phyloP scores from a whole-genome alignment of 2,113 vertebrate species.

The Hoplias malabaricus region DNA sequence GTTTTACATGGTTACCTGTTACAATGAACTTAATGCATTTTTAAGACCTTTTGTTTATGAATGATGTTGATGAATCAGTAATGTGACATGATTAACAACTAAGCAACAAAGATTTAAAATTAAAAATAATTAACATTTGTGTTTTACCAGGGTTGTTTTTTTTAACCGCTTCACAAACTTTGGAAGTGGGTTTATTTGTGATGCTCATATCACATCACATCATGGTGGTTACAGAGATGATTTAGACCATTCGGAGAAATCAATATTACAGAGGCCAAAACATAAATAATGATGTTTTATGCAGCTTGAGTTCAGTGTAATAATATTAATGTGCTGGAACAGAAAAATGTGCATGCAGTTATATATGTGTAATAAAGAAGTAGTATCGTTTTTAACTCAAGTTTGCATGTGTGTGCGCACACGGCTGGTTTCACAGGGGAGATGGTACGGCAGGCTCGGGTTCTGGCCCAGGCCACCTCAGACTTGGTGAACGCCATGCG shows the following conservation, averaged over 20 bases:
- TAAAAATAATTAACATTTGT: no score
- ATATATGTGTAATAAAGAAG: background rate
- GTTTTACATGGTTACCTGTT: background rate
- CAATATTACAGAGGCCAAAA: no score
- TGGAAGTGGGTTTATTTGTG: no score
- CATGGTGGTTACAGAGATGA: no score
- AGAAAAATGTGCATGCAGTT: background rate
- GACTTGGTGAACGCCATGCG: slow-evolving; percentile 97
- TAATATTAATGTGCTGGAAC: no score
- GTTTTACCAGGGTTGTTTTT: no score
- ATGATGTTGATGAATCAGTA: no score
- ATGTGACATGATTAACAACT: no score
- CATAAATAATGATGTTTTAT: background rate
- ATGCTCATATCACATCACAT: no score
- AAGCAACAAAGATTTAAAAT: no score
- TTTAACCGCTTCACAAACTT: no score
- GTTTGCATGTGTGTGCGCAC: background rate
- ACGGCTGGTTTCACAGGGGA: slow-evolving; percentile 77
- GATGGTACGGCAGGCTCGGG: slow-evolving; percentile 97
- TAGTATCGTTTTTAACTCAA: background rate
- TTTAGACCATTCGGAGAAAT: no score
- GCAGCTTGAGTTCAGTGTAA: background rate
- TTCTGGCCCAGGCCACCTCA: slow-evolving; percentile 95
- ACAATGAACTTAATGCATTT: background rate
- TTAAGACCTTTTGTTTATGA: background rate